Evolutionary conservation across 2,888 invertebrate genomes (phyloP).

Genomic region (Coleophora deauratella): DNA sequence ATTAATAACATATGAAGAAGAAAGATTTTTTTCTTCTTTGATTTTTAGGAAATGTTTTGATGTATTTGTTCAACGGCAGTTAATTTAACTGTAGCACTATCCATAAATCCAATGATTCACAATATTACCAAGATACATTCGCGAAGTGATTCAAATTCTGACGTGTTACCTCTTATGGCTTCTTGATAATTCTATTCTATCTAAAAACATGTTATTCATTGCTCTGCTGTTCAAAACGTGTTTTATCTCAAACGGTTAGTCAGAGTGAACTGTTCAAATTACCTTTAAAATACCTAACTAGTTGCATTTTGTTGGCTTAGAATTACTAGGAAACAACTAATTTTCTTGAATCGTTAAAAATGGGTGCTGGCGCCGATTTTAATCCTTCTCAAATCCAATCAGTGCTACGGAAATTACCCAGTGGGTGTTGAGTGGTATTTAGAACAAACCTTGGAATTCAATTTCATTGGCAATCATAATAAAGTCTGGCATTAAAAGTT

Average conservation of each 20-base stretch:
- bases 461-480: too few species aligned
- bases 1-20: too few species aligned
- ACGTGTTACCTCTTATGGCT: slow-evolving; percentile 5
- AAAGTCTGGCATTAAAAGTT: too few species aligned
- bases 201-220: slow-evolving; percentile 5
- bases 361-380: slow-evolving; percentile 5
- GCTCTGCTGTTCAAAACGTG: slow-evolving; percentile 5
- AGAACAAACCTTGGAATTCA: too few species aligned
- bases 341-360: slow-evolving; percentile 8
- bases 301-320: slow-evolving; percentile 14
- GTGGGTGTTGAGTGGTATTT: too few species aligned
- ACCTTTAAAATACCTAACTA: too few species aligned
- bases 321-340: slow-evolving; percentile 7
- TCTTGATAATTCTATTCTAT: slow-evolving; percentile 5
- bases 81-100: too few species aligned
- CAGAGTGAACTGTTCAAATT: background rate
- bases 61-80: too few species aligned
- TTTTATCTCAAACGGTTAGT: slow-evolving; percentile 3
- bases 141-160: slow-evolving; percentile 8
- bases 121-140: too few species aligned
- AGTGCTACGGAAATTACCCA: background rate
- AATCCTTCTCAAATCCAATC: slow-evolving; percentile 7
- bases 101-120: too few species aligned
- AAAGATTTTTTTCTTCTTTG: too few species aligned
- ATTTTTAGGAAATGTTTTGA: too few species aligned